phyloP scores from a whole-genome alignment of 2,113 vertebrate genomes.

The Leiothrix lutea region DNA sequence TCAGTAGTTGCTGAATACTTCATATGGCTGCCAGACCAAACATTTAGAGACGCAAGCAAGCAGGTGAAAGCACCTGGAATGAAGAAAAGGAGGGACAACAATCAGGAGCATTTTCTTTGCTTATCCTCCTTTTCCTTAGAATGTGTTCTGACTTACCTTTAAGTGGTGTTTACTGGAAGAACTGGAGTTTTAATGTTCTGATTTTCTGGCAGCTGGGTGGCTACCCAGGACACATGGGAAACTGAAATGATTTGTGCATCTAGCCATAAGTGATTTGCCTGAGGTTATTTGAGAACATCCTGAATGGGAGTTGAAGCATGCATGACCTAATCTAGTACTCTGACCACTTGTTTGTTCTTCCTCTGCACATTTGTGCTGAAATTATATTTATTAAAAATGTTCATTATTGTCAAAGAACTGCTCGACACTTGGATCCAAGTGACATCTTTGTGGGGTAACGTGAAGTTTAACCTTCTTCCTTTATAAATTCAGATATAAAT shows the following conservation, averaged over 20 bases:
- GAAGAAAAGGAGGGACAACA: background rate
- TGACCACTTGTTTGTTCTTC: background rate
- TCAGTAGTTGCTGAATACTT: background rate
- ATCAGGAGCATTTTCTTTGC: background rate
- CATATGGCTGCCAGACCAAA: background rate
- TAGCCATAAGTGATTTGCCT: background rate
- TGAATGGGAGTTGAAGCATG: background rate
- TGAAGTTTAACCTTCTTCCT: background rate
- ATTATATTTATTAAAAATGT: background rate
- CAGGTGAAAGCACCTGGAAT: background rate
- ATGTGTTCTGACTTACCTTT: background rate
- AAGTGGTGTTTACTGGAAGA: background rate
- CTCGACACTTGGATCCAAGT: background rate
- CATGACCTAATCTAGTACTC: background rate
- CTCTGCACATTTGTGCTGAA: background rate
- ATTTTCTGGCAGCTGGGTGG: background rate
- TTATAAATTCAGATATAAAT: slow-evolving; percentile 16
- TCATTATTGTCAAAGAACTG: background rate
- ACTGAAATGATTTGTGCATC: background rate
- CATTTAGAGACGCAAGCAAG: background rate
- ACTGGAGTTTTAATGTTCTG: background rate
- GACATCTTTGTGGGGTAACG: background rate
- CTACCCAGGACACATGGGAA: background rate
- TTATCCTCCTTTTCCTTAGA: background rate
- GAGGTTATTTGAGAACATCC: background rate